phyloP scores from a whole-genome alignment of 1,140 invertebrate genomes.

The Cydia amplana region DNA sequence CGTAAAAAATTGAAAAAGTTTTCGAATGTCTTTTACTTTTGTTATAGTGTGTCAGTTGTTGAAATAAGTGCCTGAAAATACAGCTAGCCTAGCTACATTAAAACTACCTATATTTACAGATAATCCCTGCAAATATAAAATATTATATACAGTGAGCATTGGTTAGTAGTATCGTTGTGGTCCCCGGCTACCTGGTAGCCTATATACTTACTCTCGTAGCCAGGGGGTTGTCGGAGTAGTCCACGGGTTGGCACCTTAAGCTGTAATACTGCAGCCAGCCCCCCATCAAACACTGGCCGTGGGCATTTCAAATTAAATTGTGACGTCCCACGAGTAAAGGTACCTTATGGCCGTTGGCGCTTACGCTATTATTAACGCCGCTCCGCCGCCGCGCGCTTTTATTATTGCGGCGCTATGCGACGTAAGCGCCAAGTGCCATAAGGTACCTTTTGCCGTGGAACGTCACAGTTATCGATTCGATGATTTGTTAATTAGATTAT shows the following conservation, averaged over 20 bases:
- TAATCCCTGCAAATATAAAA: conserved; percentile 54
- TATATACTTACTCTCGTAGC: conserved; percentile 91
- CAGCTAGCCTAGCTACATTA: conserved; percentile 5
- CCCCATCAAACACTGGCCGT: conserved; percentile 81
- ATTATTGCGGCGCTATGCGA: too few species aligned
- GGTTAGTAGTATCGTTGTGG: conserved; percentile 47
- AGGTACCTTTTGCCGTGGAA: too few species aligned
- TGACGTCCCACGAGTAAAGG: too few species aligned
- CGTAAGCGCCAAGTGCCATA: too few species aligned
- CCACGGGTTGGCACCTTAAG: conserved; percentile 94
- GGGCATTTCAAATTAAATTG: conserved; percentile 46
- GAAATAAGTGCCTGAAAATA: not conserved
- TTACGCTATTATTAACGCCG: too few species aligned
- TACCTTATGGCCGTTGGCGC: too few species aligned
- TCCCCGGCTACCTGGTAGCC: conserved; percentile 37
- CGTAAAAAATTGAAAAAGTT: not conserved
- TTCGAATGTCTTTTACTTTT: not conserved
- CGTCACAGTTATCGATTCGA: conserved; percentile 43
- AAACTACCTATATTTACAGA: conserved; percentile 38
- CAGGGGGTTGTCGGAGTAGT: conserved; percentile 87
- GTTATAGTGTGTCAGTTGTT: not conserved
- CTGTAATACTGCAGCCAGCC: conserved; percentile 90
- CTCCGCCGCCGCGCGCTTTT: too few species aligned
- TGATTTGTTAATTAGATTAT: conserved; percentile 39
- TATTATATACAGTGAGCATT: conserved; percentile 68